Evolutionary conservation across 2,113 vertebrate species (phyloP).

Genomic region (Ia io): DNA sequence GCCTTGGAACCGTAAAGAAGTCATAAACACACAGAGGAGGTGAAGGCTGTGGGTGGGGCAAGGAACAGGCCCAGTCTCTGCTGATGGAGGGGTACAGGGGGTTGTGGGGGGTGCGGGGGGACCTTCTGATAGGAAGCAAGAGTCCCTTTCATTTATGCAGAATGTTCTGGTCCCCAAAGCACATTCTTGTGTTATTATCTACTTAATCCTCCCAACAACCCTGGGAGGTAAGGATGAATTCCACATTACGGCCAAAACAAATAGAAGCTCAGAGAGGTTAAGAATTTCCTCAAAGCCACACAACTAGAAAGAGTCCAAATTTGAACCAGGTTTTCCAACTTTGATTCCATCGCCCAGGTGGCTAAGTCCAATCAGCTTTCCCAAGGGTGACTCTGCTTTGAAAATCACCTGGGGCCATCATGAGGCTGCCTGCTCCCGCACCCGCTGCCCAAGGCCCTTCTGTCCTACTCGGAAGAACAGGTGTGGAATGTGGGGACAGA

Average conservation of each 20-base stretch:
- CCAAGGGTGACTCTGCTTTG: too few relatives aligned
- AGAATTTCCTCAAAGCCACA: not conserved
- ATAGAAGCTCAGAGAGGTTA: not conserved
- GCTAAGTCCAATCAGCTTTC: not conserved
- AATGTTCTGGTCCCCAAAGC: not conserved
- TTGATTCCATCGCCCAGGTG: not conserved
- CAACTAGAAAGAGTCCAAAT: not conserved
- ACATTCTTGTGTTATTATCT: not conserved
- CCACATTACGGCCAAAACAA: not conserved
- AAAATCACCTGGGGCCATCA: not conserved
- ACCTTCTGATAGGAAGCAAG: not conserved
- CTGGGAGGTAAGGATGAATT: not conserved
- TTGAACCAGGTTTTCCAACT: not conserved
- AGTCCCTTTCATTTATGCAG: not conserved
- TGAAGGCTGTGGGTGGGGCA: not conserved
- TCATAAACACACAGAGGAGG: not conserved
- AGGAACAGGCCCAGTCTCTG: not conserved
- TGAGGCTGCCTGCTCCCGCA: not conserved
- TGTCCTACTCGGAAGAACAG: not conserved
- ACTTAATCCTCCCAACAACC: not conserved
- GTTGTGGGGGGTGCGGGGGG: too few relatives aligned
- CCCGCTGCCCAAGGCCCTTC: not conserved
- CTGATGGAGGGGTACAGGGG: not conserved
- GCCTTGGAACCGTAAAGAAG: constrained; percentile 26
- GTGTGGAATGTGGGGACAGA: too few relatives aligned